Percentiles rank a stretch among this genome's conserved stretches.
These are phyloP conservation scores for Silurus aristotelis DNA, from an alignment of 2,797 vertebrate species.

Conservation along the genomic window DNA sequence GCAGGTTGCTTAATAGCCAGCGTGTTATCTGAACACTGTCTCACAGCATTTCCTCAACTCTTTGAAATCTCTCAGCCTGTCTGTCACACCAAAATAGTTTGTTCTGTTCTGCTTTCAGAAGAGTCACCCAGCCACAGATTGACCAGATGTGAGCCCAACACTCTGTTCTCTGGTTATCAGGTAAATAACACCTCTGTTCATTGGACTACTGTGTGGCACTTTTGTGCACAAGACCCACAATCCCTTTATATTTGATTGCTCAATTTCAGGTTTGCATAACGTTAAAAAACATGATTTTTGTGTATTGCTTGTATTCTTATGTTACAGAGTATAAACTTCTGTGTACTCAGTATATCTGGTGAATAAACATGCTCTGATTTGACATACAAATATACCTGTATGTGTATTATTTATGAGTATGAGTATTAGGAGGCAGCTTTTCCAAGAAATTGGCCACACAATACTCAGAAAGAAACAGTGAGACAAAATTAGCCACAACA, in stretches of 20 bases:
- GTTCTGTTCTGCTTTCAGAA: background rate
- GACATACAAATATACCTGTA: background rate
- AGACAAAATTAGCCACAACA: slow-evolving; percentile 35
- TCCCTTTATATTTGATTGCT: background rate
- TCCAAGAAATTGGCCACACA: background rate
- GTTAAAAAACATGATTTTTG: background rate
- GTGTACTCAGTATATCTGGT: background rate
- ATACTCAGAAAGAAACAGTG: background rate
- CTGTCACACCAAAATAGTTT: background rate
- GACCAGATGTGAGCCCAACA: background rate
- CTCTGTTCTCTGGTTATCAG: too few relatives aligned
- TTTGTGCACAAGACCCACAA: background rate
- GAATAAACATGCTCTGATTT: background rate
- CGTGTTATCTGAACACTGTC: background rate
- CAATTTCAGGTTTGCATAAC: background rate
- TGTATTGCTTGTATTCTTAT: background rate
- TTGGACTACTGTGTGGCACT: background rate
- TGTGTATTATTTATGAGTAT: background rate
- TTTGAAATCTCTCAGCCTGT: background rate
- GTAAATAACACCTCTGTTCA: background rate
- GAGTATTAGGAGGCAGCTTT: background rate
- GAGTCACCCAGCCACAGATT: background rate
- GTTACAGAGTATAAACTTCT: background rate
- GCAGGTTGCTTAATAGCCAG: background rate
- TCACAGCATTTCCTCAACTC: background rate